Evolutionary conservation across 2,888 invertebrate genomes (phyloP).

Genomic region (Agonum fuliginosum): DNA sequence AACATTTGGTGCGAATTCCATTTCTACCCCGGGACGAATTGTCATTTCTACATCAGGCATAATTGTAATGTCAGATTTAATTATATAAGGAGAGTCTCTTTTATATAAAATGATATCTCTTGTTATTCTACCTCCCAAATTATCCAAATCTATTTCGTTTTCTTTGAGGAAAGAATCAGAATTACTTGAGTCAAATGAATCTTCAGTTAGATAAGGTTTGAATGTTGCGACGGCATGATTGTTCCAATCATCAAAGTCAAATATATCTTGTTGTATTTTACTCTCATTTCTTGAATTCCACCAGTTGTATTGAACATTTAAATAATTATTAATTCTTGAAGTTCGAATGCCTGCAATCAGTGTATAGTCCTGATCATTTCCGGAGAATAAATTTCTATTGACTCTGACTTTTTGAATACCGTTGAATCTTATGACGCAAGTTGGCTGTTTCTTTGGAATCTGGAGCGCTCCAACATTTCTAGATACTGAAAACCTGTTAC

Average conservation of each 20-base stretch:
- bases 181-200: conserved; percentile 84
- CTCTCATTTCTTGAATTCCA: conserved; percentile 90
- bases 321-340: conserved; percentile 88
- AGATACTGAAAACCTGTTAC: conserved; percentile 75
- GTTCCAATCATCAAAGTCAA: conserved; percentile 99
- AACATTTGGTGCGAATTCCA: conserved; percentile 97
- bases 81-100: conserved; percentile 83
- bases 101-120: conserved; percentile 80
- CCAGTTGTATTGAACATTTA: conserved; percentile 96
- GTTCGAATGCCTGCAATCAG: conserved; percentile 93
- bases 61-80: conserved; percentile 94
- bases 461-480: conserved; percentile 70
- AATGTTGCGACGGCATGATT: conserved; percentile 95
- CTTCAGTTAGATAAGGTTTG: conserved; percentile 88
- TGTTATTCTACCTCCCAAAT: conserved; percentile 85
- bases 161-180: conserved; percentile 81
- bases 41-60: conserved; percentile 94
- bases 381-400: conserved; percentile 90
- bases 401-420: conserved; percentile 96
- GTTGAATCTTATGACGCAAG: conserved; percentile 91
- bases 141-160: conserved; percentile 77
- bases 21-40: conserved; percentile 90
- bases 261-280: conserved; percentile 88
- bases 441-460: conserved; percentile 75
- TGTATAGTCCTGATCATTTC: conserved; percentile 90